Evolutionary conservation across 2,888 invertebrate genomes (phyloP).

Genomic region (Gymnocheta viridis): DNA sequence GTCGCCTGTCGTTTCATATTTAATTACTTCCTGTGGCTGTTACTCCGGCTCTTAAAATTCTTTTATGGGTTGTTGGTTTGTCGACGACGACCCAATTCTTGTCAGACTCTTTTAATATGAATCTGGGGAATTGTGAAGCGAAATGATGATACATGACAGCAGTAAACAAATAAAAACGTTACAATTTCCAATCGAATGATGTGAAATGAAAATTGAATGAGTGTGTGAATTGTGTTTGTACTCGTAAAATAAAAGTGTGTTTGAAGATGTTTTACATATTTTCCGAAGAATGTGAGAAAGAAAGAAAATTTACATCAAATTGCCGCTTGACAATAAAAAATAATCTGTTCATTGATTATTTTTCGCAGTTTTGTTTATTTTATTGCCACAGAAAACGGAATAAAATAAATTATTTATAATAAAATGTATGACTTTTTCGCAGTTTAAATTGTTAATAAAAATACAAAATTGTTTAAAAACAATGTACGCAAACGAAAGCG

Average conservation of each 20-base stretch:
- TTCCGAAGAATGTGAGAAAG: background rate
- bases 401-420: conserved; percentile 56
- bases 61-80: conserved; percentile 42
- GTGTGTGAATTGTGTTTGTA: conserved; percentile 32
- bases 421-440: conserved; percentile 10
- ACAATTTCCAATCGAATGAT: conserved; percentile 80
- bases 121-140: conserved; percentile 75
- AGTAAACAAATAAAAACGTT: conserved; percentile 73
- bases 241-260: conserved; percentile 27
- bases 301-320: conserved; percentile 67
- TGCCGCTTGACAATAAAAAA: conserved; percentile 78
- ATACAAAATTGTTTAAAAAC: background rate
- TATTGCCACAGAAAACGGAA: conserved; percentile 24
- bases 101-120: conserved; percentile 72
- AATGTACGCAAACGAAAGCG: too few relatives aligned
- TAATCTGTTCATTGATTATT: conserved; percentile 75
- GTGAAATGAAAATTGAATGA: conserved; percentile 81
- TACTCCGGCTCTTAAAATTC: background rate
- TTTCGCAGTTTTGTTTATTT: conserved; percentile 27
- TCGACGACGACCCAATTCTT: conserved; percentile 58
- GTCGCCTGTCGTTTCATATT: conserved; percentile 11
- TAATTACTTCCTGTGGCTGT: background rate
- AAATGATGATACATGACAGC: conserved; percentile 65
- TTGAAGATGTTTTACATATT: conserved; percentile 8
- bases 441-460: background rate